A percentile compares a stretch with the other conserved stretches of the same genome.
Conservation (phyloP, 2,113 vertebrate species). For the Halichoeres trimaculatus region DNA sequence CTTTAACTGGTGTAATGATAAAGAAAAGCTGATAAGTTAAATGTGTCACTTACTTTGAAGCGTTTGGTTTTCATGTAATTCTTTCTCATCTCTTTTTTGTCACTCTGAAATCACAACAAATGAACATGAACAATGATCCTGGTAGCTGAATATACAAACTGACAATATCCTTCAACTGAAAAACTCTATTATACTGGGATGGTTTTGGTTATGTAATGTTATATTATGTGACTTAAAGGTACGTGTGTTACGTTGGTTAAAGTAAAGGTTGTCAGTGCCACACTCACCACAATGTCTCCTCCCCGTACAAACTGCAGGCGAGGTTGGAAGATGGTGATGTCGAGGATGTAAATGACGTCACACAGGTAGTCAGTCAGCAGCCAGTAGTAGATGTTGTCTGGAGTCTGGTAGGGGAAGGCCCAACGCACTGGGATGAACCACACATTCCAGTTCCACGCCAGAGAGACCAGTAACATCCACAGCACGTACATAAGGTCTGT, state of each 20-base stretch:
- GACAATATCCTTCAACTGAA: not conserved
- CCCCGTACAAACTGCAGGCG: slow-evolving; percentile 93
- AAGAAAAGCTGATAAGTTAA: not conserved
- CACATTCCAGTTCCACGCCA: slow-evolving; percentile 98
- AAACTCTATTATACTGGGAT: too few species aligned
- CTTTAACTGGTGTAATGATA: not conserved
- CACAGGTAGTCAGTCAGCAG: slow-evolving; percentile 92
- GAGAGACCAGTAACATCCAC: slow-evolving; percentile 93
- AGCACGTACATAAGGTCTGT: slow-evolving; percentile 93
- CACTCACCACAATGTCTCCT: slow-evolving; percentile 94
- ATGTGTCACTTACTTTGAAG: slow-evolving; percentile 87
- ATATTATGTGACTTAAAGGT: too few species aligned
- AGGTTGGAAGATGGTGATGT: slow-evolving; percentile 90
- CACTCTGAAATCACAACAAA: slow-evolving; percentile 79
- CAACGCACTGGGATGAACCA: slow-evolving; percentile 96
- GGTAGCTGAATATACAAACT: not conserved
- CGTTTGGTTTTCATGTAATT: slow-evolving; percentile 90
- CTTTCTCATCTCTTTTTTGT: slow-evolving; percentile 91
- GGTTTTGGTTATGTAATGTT: too few species aligned
- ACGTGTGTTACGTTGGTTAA: too few species aligned
- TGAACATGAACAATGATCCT: not conserved
- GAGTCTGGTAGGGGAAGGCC: slow-evolving; percentile 91
- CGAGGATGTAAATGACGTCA: slow-evolving; percentile 93
- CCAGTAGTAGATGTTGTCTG: slow-evolving; percentile 89
- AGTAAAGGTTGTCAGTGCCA: not conserved